Evolutionary conservation across 2,797 vertebrate species (phyloP).

Genomic region (Picus viridis): DNA sequence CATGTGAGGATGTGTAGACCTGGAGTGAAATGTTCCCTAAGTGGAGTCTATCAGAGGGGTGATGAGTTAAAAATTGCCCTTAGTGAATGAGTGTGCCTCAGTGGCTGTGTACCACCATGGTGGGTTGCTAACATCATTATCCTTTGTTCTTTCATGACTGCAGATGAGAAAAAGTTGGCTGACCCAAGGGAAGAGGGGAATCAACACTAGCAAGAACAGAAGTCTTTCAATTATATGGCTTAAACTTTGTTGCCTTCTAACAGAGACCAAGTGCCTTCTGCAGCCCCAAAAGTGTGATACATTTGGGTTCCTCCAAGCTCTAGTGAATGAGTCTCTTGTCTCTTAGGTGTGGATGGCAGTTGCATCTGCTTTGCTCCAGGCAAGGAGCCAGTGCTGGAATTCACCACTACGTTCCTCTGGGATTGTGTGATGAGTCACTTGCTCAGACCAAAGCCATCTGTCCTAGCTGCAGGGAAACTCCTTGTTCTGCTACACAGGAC

Average conservation of each 20-base stretch:
- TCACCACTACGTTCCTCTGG: not conserved
- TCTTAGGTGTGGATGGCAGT: not conserved
- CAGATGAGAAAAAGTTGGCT: not conserved
- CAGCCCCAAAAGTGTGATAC: not conserved
- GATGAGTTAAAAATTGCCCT: not conserved
- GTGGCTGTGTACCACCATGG: not conserved
- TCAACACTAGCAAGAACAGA: not conserved
- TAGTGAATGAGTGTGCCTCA: not conserved
- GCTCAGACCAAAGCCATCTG: constrained; percentile 40
- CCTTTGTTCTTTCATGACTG: not conserved
- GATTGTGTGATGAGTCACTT: constrained; percentile 6
- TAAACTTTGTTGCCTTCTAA: not conserved
- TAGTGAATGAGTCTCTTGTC: not conserved
- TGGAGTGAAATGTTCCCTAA: not conserved
- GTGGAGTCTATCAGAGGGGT: not conserved
- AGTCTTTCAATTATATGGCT: not conserved
- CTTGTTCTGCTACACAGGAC: not conserved
- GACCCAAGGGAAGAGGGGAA: not conserved
- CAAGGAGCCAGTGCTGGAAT: not conserved
- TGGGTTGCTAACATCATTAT: not conserved
- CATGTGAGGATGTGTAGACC: not conserved
- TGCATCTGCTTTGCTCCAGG: not conserved
- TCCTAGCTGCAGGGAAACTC: not conserved
- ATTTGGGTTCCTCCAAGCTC: not conserved
- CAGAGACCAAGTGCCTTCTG: not conserved